phyloP scores from a whole-genome alignment of 2,888 invertebrate species.

The Camptogramma bilineatum region DNA sequence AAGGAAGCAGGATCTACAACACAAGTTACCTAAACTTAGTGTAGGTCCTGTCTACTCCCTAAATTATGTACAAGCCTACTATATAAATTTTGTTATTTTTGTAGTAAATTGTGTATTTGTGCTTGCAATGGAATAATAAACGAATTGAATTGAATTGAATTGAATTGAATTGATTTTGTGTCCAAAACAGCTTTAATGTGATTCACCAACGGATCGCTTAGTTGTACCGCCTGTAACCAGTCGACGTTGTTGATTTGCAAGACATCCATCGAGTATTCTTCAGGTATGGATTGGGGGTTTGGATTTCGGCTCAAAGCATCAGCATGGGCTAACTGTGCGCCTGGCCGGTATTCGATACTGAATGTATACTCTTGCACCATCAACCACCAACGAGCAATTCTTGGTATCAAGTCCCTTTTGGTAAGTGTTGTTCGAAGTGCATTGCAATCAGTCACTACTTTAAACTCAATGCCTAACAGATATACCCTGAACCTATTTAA shows the following conservation, averaged over 20 bases:
- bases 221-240: too few relatives aligned
- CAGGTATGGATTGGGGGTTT: not conserved
- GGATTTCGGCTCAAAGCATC: constrained; percentile 1
- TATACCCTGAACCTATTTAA: constrained; percentile 6
- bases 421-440: constrained; percentile 1
- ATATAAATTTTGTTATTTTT: too few relatives aligned
- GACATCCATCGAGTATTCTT: not conserved
- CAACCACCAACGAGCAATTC: constrained; percentile 1
- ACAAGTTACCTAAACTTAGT: too few relatives aligned
- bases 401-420: not conserved
- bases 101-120: too few relatives aligned
- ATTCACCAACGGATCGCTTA: too few relatives aligned
- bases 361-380: not conserved
- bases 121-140: too few relatives aligned
- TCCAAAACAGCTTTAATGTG: not conserved
- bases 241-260: not conserved
- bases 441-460: constrained; percentile 6
- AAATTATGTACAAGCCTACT: too few relatives aligned
- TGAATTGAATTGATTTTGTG: too few relatives aligned
- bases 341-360: not conserved
- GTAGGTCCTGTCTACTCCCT: too few relatives aligned
- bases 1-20: too few relatives aligned
- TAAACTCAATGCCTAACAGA: constrained; percentile 1
- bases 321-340: not conserved
- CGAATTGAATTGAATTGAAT: too few relatives aligned